Base-by-base conservation (phyloP, 2,113 vertebrate genomes). In the Abramis brama region DNA sequence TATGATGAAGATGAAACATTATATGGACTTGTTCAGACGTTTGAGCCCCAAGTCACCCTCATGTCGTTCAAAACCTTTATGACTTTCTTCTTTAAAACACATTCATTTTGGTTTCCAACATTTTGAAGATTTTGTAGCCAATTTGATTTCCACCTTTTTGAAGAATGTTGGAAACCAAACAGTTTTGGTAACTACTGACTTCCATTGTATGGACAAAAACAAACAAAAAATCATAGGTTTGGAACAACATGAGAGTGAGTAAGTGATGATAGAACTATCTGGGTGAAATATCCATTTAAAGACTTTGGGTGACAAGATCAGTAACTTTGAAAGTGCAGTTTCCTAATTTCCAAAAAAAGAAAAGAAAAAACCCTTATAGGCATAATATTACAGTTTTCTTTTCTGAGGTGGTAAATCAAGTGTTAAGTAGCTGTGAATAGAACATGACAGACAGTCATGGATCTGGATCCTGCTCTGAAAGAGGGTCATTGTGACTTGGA, bases 381-480 rank as follows among this genome's bases (percentile, higher is more conserved):
- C 8, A 2, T 57, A 57, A 19, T 57, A 57, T 0, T 57, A 57
- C 19, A 21, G 55, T 21, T 57, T 57, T 57, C 6, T 17, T 45
- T 36, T 47, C 2, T 25, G 12, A 50, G 33, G 21, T 43, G 33
- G 55, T 60, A 60, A 62, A 60, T 43, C 21, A 50, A 52, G 79
- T 30, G 25, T 45, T 66, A 36, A 52, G 43, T 50, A 33, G 8
- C n/a, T 68, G 39, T 81, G 60, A 68, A 82, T 30, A 23, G 62
- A 11, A 15, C 62, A 82, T 30, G 17, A 33, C 27, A 6, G 17
- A 52, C 25, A 10, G 13, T 47, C 39, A 15, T 43, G 36, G 5
- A 30, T 52, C 19, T 66, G 36, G 39, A 62, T 62, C 39, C 57
- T 79, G n/a, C 17, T 81, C 39, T 81, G 60, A 82, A 82, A 82